phyloP scores from a whole-genome alignment of 2,113 vertebrate species.

The Gallinago undulata region DNA sequence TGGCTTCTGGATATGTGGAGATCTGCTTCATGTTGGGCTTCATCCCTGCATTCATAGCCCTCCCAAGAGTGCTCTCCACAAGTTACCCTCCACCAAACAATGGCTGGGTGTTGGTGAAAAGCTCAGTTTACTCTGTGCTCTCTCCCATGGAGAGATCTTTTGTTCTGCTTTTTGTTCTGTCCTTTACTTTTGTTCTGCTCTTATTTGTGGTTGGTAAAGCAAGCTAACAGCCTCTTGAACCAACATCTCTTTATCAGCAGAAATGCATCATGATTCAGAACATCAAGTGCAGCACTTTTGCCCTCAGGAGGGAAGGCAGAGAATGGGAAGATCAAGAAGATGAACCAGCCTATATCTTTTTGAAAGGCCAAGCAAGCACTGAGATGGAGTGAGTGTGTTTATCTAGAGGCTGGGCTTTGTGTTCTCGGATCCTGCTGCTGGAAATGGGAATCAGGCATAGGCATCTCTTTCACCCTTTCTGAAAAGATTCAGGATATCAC shows the following conservation, averaged over 20 bases:
- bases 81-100: not conserved
- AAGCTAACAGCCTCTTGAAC: slow-evolving; percentile 20
- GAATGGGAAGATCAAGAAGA: slow-evolving; percentile 8
- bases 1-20: not conserved
- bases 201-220: not conserved
- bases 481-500: not conserved
- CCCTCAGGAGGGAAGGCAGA: not conserved
- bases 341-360: not conserved
- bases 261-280: not conserved
- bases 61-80: not conserved
- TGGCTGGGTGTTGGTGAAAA: rapidly evolving
- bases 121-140: not conserved
- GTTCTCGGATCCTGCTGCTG: not conserved
- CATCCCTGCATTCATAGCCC: not conserved
- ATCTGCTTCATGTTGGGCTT: not conserved
- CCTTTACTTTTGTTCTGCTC: not conserved
- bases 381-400: not conserved
- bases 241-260: not conserved
- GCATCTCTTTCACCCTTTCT: not conserved
- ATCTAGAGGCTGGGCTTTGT: not conserved
- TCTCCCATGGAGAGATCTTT: not conserved
- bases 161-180: too few relatives aligned
- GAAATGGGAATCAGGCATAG: not conserved
- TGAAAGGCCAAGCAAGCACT: not conserved
- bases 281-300: slow-evolving; percentile 18